phyloP scores from a whole-genome alignment of 2,797 vertebrate species.

The Cossypha dichroa region DNA sequence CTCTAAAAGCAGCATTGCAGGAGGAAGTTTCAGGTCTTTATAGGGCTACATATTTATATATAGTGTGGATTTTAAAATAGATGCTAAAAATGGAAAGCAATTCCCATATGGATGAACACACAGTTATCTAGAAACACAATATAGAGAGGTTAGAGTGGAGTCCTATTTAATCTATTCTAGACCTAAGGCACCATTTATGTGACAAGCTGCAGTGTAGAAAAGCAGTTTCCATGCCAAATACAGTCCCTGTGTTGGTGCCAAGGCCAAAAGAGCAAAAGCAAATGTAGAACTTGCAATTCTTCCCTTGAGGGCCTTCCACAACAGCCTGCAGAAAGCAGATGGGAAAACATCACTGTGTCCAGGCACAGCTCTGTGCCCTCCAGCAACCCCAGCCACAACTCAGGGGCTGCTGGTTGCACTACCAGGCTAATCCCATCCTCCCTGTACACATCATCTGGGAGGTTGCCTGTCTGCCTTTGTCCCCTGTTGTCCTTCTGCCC shows the following conservation, averaged over 20 bases:
- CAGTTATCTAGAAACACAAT: not conserved
- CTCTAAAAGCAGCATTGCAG: not conserved
- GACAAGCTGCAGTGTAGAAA: not conserved
- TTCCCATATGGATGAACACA: not conserved
- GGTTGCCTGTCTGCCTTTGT: not conserved
- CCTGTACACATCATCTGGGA: fast-evolving
- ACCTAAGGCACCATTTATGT: not conserved
- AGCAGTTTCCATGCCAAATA: not conserved
- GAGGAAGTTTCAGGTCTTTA: not conserved
- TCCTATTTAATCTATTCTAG: not conserved
- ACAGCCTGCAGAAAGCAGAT: conserved; percentile 9
- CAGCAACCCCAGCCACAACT: not conserved
- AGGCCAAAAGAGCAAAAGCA: conserved; percentile 21
- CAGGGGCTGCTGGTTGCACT: not conserved
- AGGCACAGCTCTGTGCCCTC: not conserved
- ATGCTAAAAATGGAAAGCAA: not conserved
- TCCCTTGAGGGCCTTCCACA: not conserved
- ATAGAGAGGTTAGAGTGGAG: not conserved
- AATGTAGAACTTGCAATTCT: not conserved
- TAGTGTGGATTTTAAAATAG: not conserved
- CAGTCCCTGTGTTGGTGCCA: not conserved
- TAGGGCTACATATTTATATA: not conserved
- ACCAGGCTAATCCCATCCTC: not conserved
- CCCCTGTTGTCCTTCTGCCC: not conserved
- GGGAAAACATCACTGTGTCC: not conserved